Evolutionary conservation across 2,113 vertebrate genomes (phyloP).

Genomic region (Indicator maculatus): DNA sequence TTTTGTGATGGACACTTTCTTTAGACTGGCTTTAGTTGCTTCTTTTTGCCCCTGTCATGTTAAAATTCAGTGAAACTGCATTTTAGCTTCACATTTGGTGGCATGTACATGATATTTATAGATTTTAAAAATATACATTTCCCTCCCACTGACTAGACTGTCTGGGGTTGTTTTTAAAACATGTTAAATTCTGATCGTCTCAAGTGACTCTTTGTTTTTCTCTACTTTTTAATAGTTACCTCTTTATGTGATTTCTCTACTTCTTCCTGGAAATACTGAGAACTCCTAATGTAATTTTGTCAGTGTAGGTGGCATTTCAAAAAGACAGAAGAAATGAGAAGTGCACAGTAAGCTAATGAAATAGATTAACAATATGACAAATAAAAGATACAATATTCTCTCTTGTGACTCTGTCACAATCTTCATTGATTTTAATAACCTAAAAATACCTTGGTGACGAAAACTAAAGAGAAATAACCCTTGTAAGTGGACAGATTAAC

Average conservation of each 20-base stretch:
- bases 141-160: neutral
- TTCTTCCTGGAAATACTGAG: constrained; percentile 39
- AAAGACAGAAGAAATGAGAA: constrained; percentile 33
- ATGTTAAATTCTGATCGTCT: neutral
- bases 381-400: neutral
- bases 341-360: constrained; percentile 14
- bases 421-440: neutral
- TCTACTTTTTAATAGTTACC: neutral
- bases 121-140: neutral
- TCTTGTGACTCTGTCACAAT: neutral
- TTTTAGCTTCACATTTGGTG: neutral
- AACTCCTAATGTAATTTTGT: constrained; percentile 42
- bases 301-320: constrained; percentile 59
- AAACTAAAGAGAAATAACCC: neutral
- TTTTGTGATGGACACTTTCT: neutral
- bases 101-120: neutral
- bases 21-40: neutral
- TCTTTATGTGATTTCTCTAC: neutral
- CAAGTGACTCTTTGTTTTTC: constrained; percentile 26
- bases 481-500: neutral
- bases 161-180: constrained; percentile 32
- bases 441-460: neutral
- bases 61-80: neutral
- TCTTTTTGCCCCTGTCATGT: neutral
- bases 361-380: neutral